Conservation (phyloP, 2,888 invertebrate species). For the Cordilura impudica region DNA sequence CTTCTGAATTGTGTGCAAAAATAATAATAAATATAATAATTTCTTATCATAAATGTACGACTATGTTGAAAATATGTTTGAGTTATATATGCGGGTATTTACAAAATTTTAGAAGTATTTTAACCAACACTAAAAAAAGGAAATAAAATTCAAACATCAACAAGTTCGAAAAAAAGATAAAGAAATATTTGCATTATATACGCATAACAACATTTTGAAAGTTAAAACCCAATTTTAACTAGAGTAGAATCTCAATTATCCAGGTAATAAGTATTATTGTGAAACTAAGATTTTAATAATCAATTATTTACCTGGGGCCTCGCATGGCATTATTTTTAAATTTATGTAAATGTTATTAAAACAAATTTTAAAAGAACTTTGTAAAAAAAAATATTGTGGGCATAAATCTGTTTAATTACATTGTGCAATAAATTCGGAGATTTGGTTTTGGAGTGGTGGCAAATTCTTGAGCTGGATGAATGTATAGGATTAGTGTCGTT, state of each 20-base stretch:
- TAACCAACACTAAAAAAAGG: not conserved
- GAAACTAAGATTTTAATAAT: too few relatives aligned
- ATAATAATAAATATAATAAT: constrained; percentile 14
- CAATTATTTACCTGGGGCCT: too few relatives aligned
- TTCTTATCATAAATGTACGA: constrained; percentile 15
- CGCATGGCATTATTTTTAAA: too few relatives aligned
- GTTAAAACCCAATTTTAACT: too few relatives aligned
- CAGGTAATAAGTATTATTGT: not conserved
- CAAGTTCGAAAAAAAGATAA: not conserved
- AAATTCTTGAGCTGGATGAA: too few relatives aligned
- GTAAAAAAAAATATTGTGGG: too few relatives aligned
- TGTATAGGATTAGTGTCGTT: too few relatives aligned
- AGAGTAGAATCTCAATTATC: not conserved
- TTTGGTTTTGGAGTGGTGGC: too few relatives aligned
- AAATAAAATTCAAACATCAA: not conserved
- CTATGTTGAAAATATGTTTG: constrained; percentile 1
- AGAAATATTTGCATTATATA: not conserved
- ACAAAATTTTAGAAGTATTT: not conserved
- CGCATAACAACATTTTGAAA: not conserved
- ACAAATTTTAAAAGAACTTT: too few relatives aligned
- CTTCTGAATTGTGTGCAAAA: constrained; percentile 17
- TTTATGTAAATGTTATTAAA: too few relatives aligned
- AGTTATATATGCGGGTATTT: not conserved
- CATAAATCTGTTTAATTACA: too few relatives aligned
- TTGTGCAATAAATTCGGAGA: too few relatives aligned